Conservation (phyloP, 2,113 vertebrate genomes). For the Synodontis membranacea region DNA sequence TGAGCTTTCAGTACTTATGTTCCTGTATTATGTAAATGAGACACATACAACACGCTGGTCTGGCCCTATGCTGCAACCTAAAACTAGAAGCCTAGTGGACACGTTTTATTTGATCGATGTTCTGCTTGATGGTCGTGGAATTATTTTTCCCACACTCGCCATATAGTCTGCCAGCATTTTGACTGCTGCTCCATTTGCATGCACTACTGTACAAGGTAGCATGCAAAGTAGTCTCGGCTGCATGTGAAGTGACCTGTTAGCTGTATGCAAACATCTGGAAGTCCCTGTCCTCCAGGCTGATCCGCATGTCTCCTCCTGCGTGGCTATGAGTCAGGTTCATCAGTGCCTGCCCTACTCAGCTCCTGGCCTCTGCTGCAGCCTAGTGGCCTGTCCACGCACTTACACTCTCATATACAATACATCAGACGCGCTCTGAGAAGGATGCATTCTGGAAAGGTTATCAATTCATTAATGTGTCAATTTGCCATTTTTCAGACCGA, state of each 20-base stretch:
- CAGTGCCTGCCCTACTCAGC: background rate
- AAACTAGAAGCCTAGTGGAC: background rate
- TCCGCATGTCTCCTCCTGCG: slow-evolving; percentile 17
- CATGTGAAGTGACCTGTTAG: slow-evolving; percentile 53
- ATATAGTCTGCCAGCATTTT: background rate
- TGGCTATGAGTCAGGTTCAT: slow-evolving; percentile 1
- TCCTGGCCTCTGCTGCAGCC: slow-evolving; percentile 63
- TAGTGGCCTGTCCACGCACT: slow-evolving; percentile 55
- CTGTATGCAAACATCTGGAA: slow-evolving; percentile 51
- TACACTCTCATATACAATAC: slow-evolving; percentile 5
- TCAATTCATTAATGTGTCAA: background rate
- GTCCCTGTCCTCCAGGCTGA: slow-evolving; percentile 7
- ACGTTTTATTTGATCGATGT: background rate
- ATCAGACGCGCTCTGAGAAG: background rate
- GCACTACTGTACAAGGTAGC: slow-evolving; percentile 45
- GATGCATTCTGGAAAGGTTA: background rate
- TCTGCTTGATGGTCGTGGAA: background rate
- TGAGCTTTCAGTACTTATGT: slow-evolving; percentile 56
- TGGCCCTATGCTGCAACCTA: background rate
- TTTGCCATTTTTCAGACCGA: slow-evolving; percentile 78
- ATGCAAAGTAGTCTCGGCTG: slow-evolving; percentile 60
- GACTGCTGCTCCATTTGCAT: slow-evolving; percentile 58
- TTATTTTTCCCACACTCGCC: background rate
- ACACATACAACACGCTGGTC: background rate
- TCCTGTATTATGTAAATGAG: background rate